phyloP scores from a whole-genome alignment of 2,113 vertebrate genomes.

The Myiagra hebetior region DNA sequence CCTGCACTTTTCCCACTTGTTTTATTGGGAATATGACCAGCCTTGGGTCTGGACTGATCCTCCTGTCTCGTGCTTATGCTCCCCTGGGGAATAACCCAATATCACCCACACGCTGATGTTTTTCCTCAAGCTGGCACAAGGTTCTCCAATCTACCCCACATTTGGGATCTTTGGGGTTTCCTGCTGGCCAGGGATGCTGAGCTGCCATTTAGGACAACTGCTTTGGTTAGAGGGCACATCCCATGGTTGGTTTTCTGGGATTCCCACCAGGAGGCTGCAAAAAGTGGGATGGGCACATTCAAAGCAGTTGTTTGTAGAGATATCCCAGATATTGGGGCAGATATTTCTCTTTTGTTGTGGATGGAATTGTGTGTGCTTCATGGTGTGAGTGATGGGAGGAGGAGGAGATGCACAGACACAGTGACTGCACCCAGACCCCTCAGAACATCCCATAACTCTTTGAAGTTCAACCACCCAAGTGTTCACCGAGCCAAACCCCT shows the following conservation, averaged over 20 bases:
- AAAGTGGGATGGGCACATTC: not conserved
- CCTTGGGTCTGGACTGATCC: not conserved
- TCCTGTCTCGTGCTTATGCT: fast-evolving
- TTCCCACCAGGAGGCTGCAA: not conserved
- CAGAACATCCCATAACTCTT: not conserved
- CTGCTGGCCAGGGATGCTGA: not conserved
- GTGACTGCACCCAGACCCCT: not conserved
- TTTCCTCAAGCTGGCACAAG: not conserved
- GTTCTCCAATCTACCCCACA: fast-evolving
- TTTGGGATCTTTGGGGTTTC: not conserved
- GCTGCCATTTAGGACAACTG: not conserved
- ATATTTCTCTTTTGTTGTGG: not conserved
- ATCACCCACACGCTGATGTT: not conserved
- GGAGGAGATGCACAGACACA: not conserved
- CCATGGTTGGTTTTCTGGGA: not conserved
- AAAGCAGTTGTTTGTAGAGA: not conserved
- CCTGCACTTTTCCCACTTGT: not conserved
- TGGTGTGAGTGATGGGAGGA: not conserved
- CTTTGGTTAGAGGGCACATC: not conserved
- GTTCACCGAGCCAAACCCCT: not conserved
- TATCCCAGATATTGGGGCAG: not conserved
- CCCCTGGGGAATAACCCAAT: not conserved
- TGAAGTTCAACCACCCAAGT: not conserved
- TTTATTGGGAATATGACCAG: not conserved
- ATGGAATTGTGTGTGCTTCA: not conserved